Evolutionary conservation across 2,797 vertebrate genomes (phyloP).

Genomic region (Dendrocincla tyrannina): DNA sequence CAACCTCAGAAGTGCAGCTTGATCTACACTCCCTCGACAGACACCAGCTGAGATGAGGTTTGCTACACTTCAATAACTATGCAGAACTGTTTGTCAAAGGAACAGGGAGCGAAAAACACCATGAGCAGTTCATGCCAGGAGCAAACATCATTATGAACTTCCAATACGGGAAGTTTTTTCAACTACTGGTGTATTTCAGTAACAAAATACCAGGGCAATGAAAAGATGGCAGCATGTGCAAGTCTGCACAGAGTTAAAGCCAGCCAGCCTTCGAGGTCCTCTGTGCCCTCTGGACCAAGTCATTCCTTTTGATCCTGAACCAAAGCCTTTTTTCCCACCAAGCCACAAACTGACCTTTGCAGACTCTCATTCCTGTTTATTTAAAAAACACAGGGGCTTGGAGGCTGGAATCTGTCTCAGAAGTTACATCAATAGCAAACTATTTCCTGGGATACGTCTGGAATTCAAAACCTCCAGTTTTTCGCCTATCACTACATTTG

Average conservation of each 20-base stretch:
- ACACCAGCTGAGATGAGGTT: not conserved
- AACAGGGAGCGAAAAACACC: not conserved
- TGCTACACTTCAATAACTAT: not conserved
- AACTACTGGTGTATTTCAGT: not conserved
- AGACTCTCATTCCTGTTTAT: conserved; percentile 36
- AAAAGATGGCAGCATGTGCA: not conserved
- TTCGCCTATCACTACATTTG: not conserved
- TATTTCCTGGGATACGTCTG: conserved; percentile 52
- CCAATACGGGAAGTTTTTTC: not conserved
- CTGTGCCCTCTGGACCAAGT: not conserved
- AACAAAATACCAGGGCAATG: not conserved
- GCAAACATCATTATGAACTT: not conserved
- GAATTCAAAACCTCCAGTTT: conserved; percentile 34
- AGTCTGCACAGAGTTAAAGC: not conserved
- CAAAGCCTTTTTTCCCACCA: conserved; percentile 35
- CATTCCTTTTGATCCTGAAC: not conserved
- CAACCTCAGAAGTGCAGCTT: not conserved
- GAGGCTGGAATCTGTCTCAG: conserved; percentile 9
- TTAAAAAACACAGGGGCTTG: conserved; percentile 36
- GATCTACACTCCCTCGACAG: not conserved
- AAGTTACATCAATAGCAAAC: conserved; percentile 47
- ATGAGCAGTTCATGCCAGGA: not conserved
- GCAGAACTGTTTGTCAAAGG: not conserved
- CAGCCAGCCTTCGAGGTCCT: not conserved
- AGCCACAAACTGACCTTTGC: conserved; percentile 24